phyloP scores from a whole-genome alignment of 2,797 vertebrate species.

The Hafferia zeledoni region DNA sequence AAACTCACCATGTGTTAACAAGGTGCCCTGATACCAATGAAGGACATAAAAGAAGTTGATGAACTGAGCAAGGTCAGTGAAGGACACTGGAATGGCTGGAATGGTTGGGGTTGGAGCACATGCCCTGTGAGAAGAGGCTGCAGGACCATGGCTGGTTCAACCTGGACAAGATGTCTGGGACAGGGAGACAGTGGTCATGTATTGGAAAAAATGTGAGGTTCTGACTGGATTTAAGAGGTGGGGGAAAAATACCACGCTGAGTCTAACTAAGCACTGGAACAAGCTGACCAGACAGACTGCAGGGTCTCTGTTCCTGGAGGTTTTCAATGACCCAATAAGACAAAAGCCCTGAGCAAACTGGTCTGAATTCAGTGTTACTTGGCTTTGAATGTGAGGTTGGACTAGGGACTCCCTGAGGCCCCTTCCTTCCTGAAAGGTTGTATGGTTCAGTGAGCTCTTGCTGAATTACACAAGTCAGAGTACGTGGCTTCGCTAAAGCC shows the following conservation, averaged over 20 bases:
- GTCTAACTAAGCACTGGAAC: background rate
- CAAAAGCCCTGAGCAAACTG: background rate
- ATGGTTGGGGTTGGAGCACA: background rate
- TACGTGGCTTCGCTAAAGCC: background rate
- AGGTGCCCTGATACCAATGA: background rate
- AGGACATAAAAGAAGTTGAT: background rate
- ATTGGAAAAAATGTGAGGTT: background rate
- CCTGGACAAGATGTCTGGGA: background rate
- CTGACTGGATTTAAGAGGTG: background rate
- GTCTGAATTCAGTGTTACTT: background rate
- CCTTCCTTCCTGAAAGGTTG: background rate
- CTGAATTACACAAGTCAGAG: background rate
- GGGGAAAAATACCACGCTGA: rapidly evolving
- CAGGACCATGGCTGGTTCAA: background rate
- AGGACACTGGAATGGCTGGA: background rate
- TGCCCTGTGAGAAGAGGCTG: background rate
- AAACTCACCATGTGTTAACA: background rate
- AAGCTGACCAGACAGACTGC: background rate
- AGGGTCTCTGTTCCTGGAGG: background rate
- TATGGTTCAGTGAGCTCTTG: background rate
- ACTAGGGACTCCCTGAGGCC: background rate
- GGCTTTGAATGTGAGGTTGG: background rate
- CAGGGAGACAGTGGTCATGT: background rate
- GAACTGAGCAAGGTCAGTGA: background rate
- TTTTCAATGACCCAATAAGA: background rate